Evolutionary conservation across 1,140 invertebrate genomes (phyloP).

Genomic region (Trichogramma pretiosum): DNA sequence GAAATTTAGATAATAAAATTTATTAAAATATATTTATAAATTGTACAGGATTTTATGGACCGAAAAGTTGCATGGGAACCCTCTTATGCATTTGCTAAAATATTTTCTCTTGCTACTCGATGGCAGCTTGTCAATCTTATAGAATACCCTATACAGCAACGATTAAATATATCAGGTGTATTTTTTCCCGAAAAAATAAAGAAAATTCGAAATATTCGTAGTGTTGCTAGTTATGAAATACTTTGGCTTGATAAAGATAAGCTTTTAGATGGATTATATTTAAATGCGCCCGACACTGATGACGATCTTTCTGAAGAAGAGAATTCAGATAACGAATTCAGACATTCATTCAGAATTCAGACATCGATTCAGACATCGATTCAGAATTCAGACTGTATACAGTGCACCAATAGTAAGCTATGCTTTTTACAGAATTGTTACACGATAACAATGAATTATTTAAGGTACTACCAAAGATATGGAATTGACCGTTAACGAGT

Average conservation of each 20-base stretch:
- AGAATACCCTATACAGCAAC: constrained; percentile 21
- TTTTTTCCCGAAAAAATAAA: constrained; percentile 48
- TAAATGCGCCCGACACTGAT: constrained; percentile 42
- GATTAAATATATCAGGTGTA: constrained; percentile 22
- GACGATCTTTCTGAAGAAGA: constrained; percentile 27
- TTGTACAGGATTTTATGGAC: constrained; percentile 53
- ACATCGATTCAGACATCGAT: no score
- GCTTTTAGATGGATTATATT: constrained; percentile 49
- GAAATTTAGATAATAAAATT: no score
- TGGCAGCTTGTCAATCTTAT: constrained; percentile 53
- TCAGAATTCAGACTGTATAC: no score
- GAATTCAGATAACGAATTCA: constrained; percentile 20
- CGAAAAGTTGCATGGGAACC: constrained; percentile 63
- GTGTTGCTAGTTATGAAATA: constrained; percentile 62
- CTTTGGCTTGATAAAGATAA: constrained; percentile 53
- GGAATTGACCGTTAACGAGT: no score
- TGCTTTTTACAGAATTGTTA: no score
- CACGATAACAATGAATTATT: no score
- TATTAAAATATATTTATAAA: neutral
- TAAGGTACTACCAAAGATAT: no score
- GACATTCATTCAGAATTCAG: no score
- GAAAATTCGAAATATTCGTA: constrained; percentile 54
- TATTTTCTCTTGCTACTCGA: constrained; percentile 64
- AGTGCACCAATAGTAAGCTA: no score
- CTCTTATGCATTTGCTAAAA: constrained; percentile 67